Evolutionary conservation across 1,140 invertebrate genomes (phyloP).

Genomic region (Mya arenaria): DNA sequence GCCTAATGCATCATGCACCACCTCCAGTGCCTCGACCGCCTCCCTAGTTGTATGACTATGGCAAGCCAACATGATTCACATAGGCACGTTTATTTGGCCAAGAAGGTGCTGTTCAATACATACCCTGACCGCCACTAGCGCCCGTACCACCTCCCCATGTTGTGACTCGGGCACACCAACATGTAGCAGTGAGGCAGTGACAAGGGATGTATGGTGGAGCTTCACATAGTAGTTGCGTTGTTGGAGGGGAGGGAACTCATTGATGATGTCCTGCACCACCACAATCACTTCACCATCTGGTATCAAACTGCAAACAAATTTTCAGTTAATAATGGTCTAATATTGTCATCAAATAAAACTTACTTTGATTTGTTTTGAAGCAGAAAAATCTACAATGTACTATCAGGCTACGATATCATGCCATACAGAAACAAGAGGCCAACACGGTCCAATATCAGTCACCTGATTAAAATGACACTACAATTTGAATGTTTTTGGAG

Average conservation of each 20-base stretch:
- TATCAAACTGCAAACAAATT: conserved; percentile 84
- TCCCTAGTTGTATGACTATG: too few relatives aligned
- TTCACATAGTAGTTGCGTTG: conserved; percentile 88
- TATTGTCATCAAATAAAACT: too few relatives aligned
- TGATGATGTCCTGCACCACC: conserved; percentile 89
- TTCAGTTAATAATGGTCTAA: too few relatives aligned
- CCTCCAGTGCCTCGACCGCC: too few relatives aligned
- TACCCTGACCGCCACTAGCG: conserved; percentile 64
- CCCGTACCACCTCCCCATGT: conserved; percentile 85
- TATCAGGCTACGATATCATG: background rate
- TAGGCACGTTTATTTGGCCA: too few relatives aligned
- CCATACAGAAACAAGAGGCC: background rate
- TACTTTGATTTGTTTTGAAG: too few relatives aligned
- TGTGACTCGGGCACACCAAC: conserved; percentile 90
- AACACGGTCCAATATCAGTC: too few relatives aligned
- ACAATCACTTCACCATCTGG: conserved; percentile 93
- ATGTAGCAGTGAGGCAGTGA: conserved; percentile 90
- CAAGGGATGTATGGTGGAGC: conserved; percentile 91
- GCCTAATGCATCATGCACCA: too few relatives aligned
- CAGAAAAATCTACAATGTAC: background rate
- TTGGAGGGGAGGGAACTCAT: conserved; percentile 86
- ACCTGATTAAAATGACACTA: too few relatives aligned
- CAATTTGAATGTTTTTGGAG: too few relatives aligned
- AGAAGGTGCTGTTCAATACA: too few relatives aligned
- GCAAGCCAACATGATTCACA: too few relatives aligned